Base-by-base conservation (phyloP, 2,888 invertebrate species). In the Dioctria linearis region DNA sequence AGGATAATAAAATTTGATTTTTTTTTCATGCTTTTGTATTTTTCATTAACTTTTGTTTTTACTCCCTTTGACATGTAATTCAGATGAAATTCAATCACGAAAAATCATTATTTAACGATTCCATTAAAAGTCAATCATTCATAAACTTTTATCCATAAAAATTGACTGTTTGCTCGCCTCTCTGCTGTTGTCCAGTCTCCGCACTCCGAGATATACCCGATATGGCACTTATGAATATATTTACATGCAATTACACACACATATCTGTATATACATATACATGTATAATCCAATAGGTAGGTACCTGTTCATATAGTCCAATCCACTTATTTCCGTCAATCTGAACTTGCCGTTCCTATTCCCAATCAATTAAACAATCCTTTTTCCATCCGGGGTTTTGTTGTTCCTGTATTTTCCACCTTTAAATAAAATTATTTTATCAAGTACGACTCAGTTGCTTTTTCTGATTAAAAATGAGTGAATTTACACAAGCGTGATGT, bases 61-160 rank as follows among this genome's bases (percentile, higher is more conserved):
- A 11, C 54, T 46, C 54, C 54, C n/a, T 54, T 54, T 54, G 11
- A 54, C 54, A 54, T 54, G 54, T 54, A 54, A 54, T 54, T 54
- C 54, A 54, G 54, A 54, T 54, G 54, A 54, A 54, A 54, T 54
- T 54, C 54, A 54, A 54, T 54, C n/a, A 54, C n/a, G 54, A 54
- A 54, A 54, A 54, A 54, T 54, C 54, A 54, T 54, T 54, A 54
- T 54, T 54, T 54, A 54, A 54, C 54, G 54, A 54, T 54, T 54
- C 54, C 54, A 54, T 54, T 54, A 54, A 54, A 11, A 54, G 54
- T 54, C 54, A 54, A 54, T 54, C 54, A 54, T 54, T 54, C 54
- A 54, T 8, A 54, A 54, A 54, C 11, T 54, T 54, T 54, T 54
- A 54, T 54, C 54, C 54, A 54, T 54, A 54, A 54, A 54, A 54